Conservation (phyloP, 2,113 vertebrate genomes). For the Ammospiza nelsoni region DNA sequence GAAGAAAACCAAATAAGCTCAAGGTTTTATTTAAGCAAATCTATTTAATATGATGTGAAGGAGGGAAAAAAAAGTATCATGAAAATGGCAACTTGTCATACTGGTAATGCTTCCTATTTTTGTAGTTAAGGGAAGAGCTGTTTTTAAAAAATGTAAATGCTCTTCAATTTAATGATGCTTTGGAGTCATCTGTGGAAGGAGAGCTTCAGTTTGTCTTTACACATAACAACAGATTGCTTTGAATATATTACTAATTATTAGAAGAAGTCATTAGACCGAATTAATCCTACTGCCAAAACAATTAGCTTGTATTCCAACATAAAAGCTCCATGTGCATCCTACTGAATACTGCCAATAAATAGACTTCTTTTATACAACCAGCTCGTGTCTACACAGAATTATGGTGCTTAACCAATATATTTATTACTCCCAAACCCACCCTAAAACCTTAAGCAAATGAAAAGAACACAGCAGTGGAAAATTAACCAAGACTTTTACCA, state of each 20-base stretch:
- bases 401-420: neutral
- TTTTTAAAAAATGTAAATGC: neutral
- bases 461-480: neutral
- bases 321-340: neutral
- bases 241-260: conserved; percentile 51
- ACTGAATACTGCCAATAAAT: neutral
- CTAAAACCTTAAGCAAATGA: neutral
- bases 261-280: conserved; percentile 25
- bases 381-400: neutral
- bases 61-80: neutral
- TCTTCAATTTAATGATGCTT: conserved; percentile 1
- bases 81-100: conserved; percentile 22
- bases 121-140: neutral
- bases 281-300: conserved; percentile 45
- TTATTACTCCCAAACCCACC: neutral
- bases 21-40: neutral
- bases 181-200: conserved; percentile 14
- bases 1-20: neutral
- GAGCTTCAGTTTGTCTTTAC: conserved; percentile 25
- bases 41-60: neutral
- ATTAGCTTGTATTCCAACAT: conserved; percentile 27
- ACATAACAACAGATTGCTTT: conserved; percentile 43
- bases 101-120: neutral
- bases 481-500: neutral
- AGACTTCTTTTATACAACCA: neutral